Evolutionary conservation across 2,113 vertebrate genomes (phyloP), one percentile per base, ranked within the genome.

Genomic region (Hystrix brachyura): DNA sequence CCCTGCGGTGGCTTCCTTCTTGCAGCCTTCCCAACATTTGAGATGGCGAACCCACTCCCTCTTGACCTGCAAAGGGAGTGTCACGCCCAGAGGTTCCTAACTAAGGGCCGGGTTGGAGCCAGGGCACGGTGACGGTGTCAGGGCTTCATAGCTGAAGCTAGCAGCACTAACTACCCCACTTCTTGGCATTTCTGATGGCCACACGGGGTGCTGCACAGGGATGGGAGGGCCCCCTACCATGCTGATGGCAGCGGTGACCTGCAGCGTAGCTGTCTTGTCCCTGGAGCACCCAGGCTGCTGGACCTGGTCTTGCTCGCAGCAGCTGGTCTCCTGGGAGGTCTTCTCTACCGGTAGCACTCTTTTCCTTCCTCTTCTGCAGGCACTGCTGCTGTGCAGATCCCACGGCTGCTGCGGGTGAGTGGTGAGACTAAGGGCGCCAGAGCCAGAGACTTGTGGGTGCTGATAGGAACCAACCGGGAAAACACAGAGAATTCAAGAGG

Each of bases 401-500:
- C 81, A 38, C 0, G 0, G 91, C 94, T 93, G 96, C 93, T 97
- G 95, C 84, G 29, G 94, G 60, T 72, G 81, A 91, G 76, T 87
- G 86, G 90, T 46, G 94, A 96, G 92, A 96, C 92, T 91, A 27
- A 71, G 94, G 92, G 62, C 3, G 71, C 87, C 88, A 67, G 12
- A 90, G 96, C 87, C 96, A 85, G 88, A 96, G 51, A 91, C 93
- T 91, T 60, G 95, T 48, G 87, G 94, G 94, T 96, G 95, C 93
- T 46, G 91, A 91, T 3, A 95, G 87, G 89, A 94, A 96, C 87
- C 97, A 93, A 81, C 79, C 69, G 0, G 96, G 97, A 84, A 80
- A 96, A 93, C 72, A 86, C 78, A 95, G 94, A 95, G 90, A 88
- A 96, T 85, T 96, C 97, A 92, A 87, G 83, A 96, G 80, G 95